Evolutionary conservation across 1,140 invertebrate genomes (phyloP), one percentile per base, ranked within the genome.

Genomic region (Cepaea nemoralis): DNA sequence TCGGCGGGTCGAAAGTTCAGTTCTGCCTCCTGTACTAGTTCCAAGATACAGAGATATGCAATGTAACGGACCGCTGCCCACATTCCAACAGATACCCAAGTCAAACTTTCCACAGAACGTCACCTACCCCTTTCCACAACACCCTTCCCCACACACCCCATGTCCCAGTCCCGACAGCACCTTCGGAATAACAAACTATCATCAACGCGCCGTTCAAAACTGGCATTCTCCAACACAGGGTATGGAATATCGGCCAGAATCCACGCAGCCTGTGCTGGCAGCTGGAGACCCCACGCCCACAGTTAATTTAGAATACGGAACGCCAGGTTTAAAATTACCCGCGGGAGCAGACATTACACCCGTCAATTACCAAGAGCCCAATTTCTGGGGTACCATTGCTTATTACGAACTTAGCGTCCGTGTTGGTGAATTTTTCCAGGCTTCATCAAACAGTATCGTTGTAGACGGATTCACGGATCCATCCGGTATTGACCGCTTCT

Each of bases 391-490:
- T 8, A 96, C 95, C 12, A 97, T 99, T 83, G 97, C 96, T 0
- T 99, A 99, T 90, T 99, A 98, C 86, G 97, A 99, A 91, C 92
- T 99, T 33, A 99, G 99, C 91, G 97, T 96, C 89, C 93, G 97
- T 40, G 97, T 99, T 33, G 97, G 97, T 19, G 97, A 98, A 91
- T 95, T 97, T 0, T 98, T 98, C 90, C 96, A 97, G 88, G 98
- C 97, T 89, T 96, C 96, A 82, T 95, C 95, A 33, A 95, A 96
- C 86, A 96, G 96, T 22, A 95, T 99, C 0, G 96, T 97, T 59
- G 96, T 99, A 0, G 98, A 99, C 91, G 98, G 98, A 0, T 99
- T 98, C 88, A 99, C 98, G 77, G 97, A 99, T 92, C 98, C 98
- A 0, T 96, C 95, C 79, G 93, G 92, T 83, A 95, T 95, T 22